A percentile compares a stretch with the other conserved stretches of the same genome.
phyloP scores from a whole-genome alignment of 2,113 vertebrate genomes.

The Scomber colias region DNA sequence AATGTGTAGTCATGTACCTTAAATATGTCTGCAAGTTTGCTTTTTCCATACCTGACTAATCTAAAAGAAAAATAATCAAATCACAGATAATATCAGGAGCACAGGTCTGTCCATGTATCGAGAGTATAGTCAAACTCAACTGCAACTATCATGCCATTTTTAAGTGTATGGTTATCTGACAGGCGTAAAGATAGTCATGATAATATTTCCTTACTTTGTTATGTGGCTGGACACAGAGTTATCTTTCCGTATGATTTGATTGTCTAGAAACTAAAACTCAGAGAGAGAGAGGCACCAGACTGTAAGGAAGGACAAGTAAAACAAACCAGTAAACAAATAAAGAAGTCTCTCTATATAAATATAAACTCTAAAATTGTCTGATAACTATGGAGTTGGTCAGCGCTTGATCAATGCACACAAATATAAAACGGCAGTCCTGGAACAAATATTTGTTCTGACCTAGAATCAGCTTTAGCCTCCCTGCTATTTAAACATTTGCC shows the following conservation, averaged over 20 bases:
- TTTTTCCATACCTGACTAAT: constrained; percentile 40
- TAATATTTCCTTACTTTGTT: constrained; percentile 44
- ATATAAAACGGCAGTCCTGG: constrained; percentile 76
- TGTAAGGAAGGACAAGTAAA: constrained; percentile 65
- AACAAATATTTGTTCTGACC: constrained; percentile 39
- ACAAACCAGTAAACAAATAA: constrained; percentile 77
- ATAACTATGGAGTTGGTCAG: constrained; percentile 60
- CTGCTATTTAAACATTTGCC: constrained; percentile 26
- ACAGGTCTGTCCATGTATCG: constrained; percentile 60
- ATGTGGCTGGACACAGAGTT: constrained; percentile 46
- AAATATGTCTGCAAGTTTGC: constrained; percentile 39
- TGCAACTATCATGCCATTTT: constrained; percentile 68
- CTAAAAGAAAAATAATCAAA: constrained; percentile 60
- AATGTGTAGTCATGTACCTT: constrained; percentile 18
- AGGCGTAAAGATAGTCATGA: constrained; percentile 46
- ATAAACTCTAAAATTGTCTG: constrained; percentile 79
- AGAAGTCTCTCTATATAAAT: constrained; percentile 79
- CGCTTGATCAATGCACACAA: constrained; percentile 66
- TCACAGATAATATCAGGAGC: constrained; percentile 65
- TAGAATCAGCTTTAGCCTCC: constrained; percentile 36
- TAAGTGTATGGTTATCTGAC: constrained; percentile 66
- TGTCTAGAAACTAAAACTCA: constrained; percentile 81
- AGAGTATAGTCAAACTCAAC: constrained; percentile 71
- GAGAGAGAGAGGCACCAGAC: constrained; percentile 80
- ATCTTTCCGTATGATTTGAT: constrained; percentile 73